A percentile compares a stretch with the other conserved stretches of the same genome.
Conservation (phyloP, 2,113 vertebrate species). For the Quiscalus mexicanus region DNA sequence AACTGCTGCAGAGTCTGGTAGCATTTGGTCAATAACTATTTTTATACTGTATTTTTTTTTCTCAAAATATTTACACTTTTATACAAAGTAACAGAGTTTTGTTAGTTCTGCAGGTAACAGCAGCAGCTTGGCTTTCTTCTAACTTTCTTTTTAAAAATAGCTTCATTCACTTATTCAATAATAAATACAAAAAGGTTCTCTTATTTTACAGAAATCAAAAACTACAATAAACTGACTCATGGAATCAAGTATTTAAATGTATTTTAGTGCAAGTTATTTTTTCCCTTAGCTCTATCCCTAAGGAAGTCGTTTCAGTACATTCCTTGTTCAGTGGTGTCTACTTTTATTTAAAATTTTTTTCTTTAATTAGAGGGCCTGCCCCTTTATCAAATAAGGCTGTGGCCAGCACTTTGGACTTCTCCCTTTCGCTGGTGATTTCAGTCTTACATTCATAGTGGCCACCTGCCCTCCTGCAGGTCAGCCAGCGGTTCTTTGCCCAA, state of each 20-base stretch:
- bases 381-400: slow-evolving; percentile 92
- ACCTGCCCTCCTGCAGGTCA: slow-evolving; percentile 73
- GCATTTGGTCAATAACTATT: slow-evolving; percentile 99
- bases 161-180: slow-evolving; percentile 99
- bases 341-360: slow-evolving; percentile 85
- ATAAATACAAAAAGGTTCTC: slow-evolving; percentile 99
- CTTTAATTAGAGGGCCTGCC: slow-evolving; percentile 93
- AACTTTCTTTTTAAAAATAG: slow-evolving; percentile 94
- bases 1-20: slow-evolving; percentile 94
- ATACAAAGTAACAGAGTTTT: slow-evolving; percentile 97
- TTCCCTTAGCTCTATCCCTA: slow-evolving; percentile 95
- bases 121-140: slow-evolving; percentile 93
- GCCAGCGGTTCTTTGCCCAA: slow-evolving; percentile 76
- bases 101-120: slow-evolving; percentile 89
- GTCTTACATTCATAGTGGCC: slow-evolving; percentile 86
- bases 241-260: slow-evolving; percentile 97
- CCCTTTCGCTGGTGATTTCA: slow-evolving; percentile 96
- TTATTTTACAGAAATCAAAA: slow-evolving; percentile 98
- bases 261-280: slow-evolving; percentile 97
- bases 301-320: slow-evolving; percentile 98
- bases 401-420: slow-evolving; percentile 94
- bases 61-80: slow-evolving; percentile 95
- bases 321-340: slow-evolving; percentile 99
- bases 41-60: slow-evolving; percentile 81
- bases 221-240: slow-evolving; percentile 99